phyloP scores from a whole-genome alignment of 2,797 vertebrate genomes.

The Acipenser transmontanus region DNA sequence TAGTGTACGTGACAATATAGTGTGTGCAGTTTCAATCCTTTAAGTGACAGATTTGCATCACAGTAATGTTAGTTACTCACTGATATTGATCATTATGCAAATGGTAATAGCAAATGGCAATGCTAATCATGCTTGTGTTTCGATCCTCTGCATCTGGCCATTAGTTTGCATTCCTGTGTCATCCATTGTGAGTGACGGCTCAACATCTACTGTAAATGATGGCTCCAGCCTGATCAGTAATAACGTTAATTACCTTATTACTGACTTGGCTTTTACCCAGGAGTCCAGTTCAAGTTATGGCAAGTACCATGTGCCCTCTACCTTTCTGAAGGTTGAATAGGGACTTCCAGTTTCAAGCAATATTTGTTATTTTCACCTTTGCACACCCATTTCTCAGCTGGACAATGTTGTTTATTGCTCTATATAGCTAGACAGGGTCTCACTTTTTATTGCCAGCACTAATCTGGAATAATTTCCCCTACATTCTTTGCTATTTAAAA shows the following conservation, averaged over 20 bases:
- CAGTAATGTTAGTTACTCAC: conserved; percentile 1
- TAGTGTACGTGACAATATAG: not conserved
- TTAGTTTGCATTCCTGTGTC: conserved; percentile 5
- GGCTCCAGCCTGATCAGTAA: not conserved
- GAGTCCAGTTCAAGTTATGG: too few relatives aligned
- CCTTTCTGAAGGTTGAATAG: too few relatives aligned
- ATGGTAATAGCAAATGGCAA: conserved; percentile 1
- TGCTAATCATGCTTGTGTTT: conserved; percentile 5
- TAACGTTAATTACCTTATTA: not conserved
- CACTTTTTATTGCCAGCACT: too few relatives aligned
- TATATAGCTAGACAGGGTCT: too few relatives aligned
- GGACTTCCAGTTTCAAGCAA: too few relatives aligned
- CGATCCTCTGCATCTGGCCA: conserved; percentile 7
- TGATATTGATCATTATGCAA: conserved; percentile 1
- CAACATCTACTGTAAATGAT: not conserved
- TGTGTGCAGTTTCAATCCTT: not conserved
- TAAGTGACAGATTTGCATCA: not conserved
- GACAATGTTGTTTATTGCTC: too few relatives aligned
- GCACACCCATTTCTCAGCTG: too few relatives aligned
- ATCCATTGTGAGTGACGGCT: not conserved
- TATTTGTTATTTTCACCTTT: too few relatives aligned
- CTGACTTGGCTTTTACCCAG: too few relatives aligned
- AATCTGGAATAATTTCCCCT: too few relatives aligned
- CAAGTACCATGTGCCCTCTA: too few relatives aligned
- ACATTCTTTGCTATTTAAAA: too few relatives aligned